Percentiles rank a stretch among this genome's conserved stretches.
Conservation (phyloP, 2,797 vertebrate genomes). For the Hippocampus kuda region DNA sequence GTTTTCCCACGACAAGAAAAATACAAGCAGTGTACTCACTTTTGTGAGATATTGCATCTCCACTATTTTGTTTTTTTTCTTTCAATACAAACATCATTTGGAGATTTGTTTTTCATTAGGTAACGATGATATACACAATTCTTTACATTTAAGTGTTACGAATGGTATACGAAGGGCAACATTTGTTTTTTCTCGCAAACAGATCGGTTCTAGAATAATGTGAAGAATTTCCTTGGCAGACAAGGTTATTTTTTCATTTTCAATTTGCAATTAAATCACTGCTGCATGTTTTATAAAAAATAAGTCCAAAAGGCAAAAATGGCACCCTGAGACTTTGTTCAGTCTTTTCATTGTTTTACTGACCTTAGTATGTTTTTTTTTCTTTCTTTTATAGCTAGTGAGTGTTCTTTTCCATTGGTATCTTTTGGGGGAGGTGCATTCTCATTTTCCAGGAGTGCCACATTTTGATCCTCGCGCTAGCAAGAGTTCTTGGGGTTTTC, state of each 20-base stretch:
- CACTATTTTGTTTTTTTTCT: neutral
- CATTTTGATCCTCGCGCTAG: neutral
- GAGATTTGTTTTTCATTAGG: neutral
- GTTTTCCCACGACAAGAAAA: neutral
- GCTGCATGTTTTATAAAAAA: neutral
- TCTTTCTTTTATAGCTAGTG: no score
- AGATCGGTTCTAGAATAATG: neutral
- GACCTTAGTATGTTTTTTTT: neutral
- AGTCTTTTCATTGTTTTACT: neutral
- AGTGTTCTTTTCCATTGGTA: neutral
- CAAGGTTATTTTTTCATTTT: neutral
- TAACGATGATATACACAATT: neutral
- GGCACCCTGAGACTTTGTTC: neutral
- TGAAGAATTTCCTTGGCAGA: neutral
- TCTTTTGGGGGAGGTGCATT: neutral
- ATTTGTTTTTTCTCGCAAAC: neutral
- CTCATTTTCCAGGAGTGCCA: neutral
- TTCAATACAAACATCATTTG: neutral
- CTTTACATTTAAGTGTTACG: neutral
- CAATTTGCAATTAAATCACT: neutral
- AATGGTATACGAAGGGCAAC: neutral
- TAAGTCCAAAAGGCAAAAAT: neutral
- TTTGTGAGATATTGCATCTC: neutral
- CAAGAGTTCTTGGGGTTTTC: neutral
- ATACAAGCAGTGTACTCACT: no score